Evolutionary conservation across 2,888 invertebrate genomes (phyloP), one percentile per base, ranked within the genome.

Genomic region (Drosophila testacea): DNA sequence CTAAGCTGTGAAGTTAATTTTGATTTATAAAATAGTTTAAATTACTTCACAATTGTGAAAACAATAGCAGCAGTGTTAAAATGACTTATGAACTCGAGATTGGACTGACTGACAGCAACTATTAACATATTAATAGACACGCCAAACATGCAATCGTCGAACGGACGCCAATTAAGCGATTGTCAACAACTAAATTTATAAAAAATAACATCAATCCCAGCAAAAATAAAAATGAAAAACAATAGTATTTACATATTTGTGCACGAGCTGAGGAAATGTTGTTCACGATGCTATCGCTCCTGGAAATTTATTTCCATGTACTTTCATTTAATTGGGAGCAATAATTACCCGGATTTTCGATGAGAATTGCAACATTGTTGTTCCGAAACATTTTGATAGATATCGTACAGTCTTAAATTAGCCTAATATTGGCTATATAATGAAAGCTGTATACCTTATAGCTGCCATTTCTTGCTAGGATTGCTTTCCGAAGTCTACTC

Each of bases 101-200:
- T 39, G 41, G 46, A 39, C 46, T 61, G 61, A 54, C 54, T 61
- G 65, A 60, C 56, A 67, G 9, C 50, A 54, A 16, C 66, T 41
- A 74, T 63, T 66, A 70, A 63, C 54, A 61, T 70, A 75, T 66
- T 64, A 70, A 74, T 74, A 78, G 66, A 61, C 34, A 2, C 38
- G 57, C 54, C 39, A 44, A 69, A 62, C 79, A 74, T 79, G 77
- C 75, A 69, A 78, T 56, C 73, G 46, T 46, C 63, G 59, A 44
- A 38, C 65, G 9, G 68, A 51, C 66, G 75, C 63, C 79, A 84
- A 83, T 83, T 81, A 87, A 71, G 50, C 67, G 69, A 71, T 80
- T 88, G 73, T 72, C 76, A 85, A 85, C 83, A 77, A 81, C 71
- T 81, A 67, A 67, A 69, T 73, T 55, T 67, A 62, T 67, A 63